These are phyloP conservation scores for Apodemia zela DNA, from an alignment of 2,888 invertebrate genomes.

Conservation along the genomic window DNA sequence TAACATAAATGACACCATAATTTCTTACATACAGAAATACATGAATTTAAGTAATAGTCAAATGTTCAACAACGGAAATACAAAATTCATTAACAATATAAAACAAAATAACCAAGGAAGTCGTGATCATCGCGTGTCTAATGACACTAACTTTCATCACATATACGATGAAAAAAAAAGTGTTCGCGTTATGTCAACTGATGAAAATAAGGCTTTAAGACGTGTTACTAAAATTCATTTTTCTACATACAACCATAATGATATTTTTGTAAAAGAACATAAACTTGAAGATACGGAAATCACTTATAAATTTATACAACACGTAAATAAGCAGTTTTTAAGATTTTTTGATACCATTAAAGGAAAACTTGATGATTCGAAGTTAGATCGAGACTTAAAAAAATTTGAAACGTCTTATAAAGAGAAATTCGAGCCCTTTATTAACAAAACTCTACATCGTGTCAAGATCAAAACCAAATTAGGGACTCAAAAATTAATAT, in stretches of 20 bases:
- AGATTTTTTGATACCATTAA: constrained; percentile 43
- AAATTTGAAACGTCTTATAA: constrained; percentile 39
- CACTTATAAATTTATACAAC: constrained; percentile 41
- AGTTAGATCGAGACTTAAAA: constrained; percentile 35
- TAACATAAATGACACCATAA: background rate
- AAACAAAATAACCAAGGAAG: background rate
- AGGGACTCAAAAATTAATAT: constrained; percentile 47
- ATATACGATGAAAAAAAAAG: background rate
- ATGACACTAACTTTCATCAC: background rate
- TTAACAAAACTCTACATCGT: constrained; percentile 37
- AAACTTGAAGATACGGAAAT: constrained; percentile 40
- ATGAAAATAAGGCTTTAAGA: background rate
- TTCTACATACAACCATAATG: background rate
- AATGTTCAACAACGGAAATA: background rate
- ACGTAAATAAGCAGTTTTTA: constrained; percentile 43
- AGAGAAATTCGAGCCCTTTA: constrained; percentile 43
- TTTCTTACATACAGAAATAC: background rate
- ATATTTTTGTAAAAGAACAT: constrained; percentile 2
- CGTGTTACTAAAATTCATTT: background rate
- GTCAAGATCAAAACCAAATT: constrained; percentile 45
- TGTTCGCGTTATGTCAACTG: background rate
- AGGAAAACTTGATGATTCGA: constrained; percentile 32
- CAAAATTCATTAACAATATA: background rate
- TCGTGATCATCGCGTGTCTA: background rate
- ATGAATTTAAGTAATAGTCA: background rate